These are phyloP conservation scores for Prinia subflava DNA, from an alignment of 2,113 vertebrate species.

Conservation along the genomic window DNA sequence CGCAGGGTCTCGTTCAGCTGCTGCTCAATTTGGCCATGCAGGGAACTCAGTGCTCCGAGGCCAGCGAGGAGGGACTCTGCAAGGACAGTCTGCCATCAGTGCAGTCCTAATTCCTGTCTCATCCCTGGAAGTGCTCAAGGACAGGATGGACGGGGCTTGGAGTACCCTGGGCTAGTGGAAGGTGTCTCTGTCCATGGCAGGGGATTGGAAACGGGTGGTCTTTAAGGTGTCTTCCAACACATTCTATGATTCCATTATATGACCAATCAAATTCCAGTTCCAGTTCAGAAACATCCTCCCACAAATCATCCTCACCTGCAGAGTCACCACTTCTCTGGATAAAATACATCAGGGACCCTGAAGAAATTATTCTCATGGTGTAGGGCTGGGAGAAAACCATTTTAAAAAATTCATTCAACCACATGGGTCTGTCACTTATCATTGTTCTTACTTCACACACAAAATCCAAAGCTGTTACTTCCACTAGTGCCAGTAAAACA, in stretches of 20 bases:
- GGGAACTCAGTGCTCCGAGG: constrained; percentile 64
- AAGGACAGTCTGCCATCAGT: neutral
- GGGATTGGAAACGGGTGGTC: neutral
- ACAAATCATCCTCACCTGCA: neutral
- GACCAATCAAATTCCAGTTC: neutral
- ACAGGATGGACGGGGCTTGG: fast-evolving
- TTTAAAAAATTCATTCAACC: neutral
- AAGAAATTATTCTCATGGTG: fast-evolving
- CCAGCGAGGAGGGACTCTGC: constrained; percentile 75
- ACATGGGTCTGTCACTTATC: neutral
- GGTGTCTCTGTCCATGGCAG: neutral
- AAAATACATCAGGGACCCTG: neutral
- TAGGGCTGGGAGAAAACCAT: neutral
- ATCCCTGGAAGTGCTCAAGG: neutral
- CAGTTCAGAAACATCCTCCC: neutral
- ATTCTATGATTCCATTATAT: neutral
- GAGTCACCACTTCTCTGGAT: neutral
- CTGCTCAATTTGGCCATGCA: constrained; percentile 51
- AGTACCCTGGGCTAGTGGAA: neutral
- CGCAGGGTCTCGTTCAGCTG: constrained; percentile 79
- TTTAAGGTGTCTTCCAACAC: neutral
- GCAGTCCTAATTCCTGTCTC: neutral
- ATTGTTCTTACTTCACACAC: neutral
- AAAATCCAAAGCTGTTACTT: neutral
- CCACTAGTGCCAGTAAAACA: neutral